These are phyloP conservation scores for Sigmodon hispidus DNA, from an alignment of 2,113 vertebrate genomes.

Conservation along the genomic window DNA sequence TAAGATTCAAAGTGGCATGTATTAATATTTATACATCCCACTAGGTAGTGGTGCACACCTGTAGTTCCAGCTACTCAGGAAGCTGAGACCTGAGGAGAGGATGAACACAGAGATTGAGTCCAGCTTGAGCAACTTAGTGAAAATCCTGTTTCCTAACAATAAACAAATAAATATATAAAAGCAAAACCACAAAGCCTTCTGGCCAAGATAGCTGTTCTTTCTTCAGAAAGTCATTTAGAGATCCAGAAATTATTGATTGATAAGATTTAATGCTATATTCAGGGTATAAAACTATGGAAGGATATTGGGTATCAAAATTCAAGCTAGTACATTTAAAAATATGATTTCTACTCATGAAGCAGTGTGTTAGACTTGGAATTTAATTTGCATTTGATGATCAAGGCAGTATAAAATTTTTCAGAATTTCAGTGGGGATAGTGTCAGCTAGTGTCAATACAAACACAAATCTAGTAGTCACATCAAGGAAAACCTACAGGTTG, in stretches of 20 bases:
- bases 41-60: not conserved
- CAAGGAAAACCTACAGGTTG: not conserved
- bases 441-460: slow-evolving; percentile 16
- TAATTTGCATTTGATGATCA: slow-evolving; percentile 20
- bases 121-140: not conserved
- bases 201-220: not conserved
- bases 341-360: not conserved
- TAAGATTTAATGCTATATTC: slow-evolving; percentile 4
- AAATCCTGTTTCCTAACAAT: not conserved
- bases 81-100: not conserved
- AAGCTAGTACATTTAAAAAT: not conserved
- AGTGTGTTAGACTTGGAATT: not conserved
- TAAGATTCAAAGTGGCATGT: not conserved
- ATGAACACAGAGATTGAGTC: not conserved
- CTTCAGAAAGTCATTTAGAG: not conserved
- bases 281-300: not conserved
- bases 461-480: not conserved
- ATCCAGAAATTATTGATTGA: slow-evolving; percentile 37
- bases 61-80: not conserved
- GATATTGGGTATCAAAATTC: not conserved
- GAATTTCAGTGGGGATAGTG: slow-evolving; percentile 12
- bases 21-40: not conserved
- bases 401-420: not conserved
- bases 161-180: not conserved
- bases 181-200: not conserved